phyloP scores from a whole-genome alignment of 2,888 invertebrate genomes.

The Catocala nupta region DNA sequence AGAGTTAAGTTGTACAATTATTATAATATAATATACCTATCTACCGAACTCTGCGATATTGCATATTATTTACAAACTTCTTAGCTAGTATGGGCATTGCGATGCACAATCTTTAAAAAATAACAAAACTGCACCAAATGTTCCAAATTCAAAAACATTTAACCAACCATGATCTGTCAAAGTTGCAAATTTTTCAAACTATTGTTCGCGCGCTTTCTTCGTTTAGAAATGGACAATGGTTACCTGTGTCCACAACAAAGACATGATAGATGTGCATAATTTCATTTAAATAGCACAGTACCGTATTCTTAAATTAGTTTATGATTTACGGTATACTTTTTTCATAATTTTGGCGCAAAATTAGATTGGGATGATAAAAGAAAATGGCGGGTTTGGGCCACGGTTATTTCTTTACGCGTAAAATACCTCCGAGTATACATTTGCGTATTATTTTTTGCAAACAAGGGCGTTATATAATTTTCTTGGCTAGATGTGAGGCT shows the following conservation, averaged over 20 bases:
- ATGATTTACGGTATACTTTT: conserved; percentile 48
- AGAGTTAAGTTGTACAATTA: too few species aligned
- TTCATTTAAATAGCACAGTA: conserved; percentile 42
- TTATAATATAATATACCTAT: too few species aligned
- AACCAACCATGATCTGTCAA: conserved; percentile 42
- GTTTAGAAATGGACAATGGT: conserved; percentile 35
- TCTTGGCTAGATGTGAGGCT: too few species aligned
- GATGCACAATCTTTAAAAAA: neutral
- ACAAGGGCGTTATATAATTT: neutral
- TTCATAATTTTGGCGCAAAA: conserved; percentile 20
- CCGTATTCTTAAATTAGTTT: conserved; percentile 42
- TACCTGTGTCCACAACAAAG: conserved; percentile 59
- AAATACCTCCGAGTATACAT: conserved; percentile 4
- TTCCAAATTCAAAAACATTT: conserved; percentile 35
- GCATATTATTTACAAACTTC: too few species aligned
- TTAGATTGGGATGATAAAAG: conserved; percentile 21
- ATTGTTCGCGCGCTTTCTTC: conserved; percentile 48
- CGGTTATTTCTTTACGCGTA: conserved; percentile 14
- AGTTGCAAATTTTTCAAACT: conserved; percentile 41
- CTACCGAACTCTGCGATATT: too few species aligned
- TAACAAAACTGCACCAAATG: conserved; percentile 9
- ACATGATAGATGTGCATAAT: conserved; percentile 57
- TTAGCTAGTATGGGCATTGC: too few species aligned
- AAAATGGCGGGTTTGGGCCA: conserved; percentile 7
- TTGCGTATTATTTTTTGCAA: neutral